phyloP scores from a whole-genome alignment of 2,797 vertebrate genomes.

The Decapterus maruadsi region DNA sequence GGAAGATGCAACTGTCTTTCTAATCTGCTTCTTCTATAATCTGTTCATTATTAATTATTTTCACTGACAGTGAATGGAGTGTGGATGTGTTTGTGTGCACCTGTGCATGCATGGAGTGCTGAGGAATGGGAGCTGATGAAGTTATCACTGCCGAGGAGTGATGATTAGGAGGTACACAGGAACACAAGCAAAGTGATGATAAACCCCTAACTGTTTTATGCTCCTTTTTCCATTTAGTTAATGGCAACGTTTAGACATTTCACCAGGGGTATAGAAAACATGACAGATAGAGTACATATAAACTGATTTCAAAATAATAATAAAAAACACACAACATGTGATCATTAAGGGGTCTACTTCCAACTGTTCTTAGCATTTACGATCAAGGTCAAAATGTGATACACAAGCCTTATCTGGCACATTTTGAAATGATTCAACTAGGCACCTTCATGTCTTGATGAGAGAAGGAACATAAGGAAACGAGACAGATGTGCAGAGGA shows the following conservation, averaged over 20 bases:
- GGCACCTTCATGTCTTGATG: constrained; percentile 20
- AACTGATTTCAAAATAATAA: neutral
- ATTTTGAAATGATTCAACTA: constrained; percentile 22
- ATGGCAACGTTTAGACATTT: constrained; percentile 1
- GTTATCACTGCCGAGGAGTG: constrained; percentile 31
- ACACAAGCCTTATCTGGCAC: constrained; percentile 3
- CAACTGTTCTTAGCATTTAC: constrained; percentile 3
- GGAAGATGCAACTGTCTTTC: constrained; percentile 38
- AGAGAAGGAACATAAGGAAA: constrained; percentile 15
- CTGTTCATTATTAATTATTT: constrained; percentile 54
- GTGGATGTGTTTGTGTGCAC: constrained; percentile 24
- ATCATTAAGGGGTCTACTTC: constrained; percentile 10
- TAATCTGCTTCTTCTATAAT: constrained; percentile 50
- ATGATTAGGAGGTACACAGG: neutral
- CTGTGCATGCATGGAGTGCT: constrained; percentile 16
- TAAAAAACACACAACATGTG: neutral
- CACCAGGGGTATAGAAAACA: constrained; percentile 14
- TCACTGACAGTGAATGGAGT: constrained; percentile 30
- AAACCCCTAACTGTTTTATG: constrained; percentile 4
- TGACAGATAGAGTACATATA: neutral
- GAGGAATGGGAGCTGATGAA: constrained; percentile 22
- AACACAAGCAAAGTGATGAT: constrained; percentile 13
- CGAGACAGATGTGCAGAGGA: constrained; percentile 18
- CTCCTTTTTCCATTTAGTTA: constrained; percentile 10
- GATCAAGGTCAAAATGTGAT: constrained; percentile 20